These are phyloP conservation scores for Candoia aspera DNA, from an alignment of 2,113 vertebrate genomes.

Conservation along the genomic window DNA sequence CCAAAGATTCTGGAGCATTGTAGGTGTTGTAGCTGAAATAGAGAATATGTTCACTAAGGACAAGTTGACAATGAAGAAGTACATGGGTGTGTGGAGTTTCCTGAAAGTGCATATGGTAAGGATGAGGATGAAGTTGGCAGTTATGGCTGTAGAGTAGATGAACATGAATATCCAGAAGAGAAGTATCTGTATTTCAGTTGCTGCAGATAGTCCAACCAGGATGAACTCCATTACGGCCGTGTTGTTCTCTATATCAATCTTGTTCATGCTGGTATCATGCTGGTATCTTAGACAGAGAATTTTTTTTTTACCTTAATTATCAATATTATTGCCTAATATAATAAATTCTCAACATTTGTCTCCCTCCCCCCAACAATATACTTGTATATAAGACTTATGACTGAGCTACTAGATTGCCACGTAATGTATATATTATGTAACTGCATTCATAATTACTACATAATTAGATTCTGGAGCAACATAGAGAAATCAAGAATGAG, in stretches of 20 bases:
- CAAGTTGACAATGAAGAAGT: not conserved
- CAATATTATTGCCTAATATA: too few relatives aligned
- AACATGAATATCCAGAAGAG: conserved; percentile 24
- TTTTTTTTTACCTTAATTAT: too few relatives aligned
- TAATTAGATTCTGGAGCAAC: too few relatives aligned
- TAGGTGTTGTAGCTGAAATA: conserved; percentile 48
- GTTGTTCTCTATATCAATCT: not conserved
- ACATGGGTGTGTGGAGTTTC: conserved; percentile 20
- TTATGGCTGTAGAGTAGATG: not conserved
- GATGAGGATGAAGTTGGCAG: conserved; percentile 22
- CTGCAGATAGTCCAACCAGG: not conserved
- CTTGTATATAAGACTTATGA: too few relatives aligned
- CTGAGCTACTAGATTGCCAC: too few relatives aligned
- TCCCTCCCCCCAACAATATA: too few relatives aligned
- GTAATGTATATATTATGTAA: too few relatives aligned
- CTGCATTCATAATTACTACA: too few relatives aligned
- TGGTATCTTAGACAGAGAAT: not conserved
- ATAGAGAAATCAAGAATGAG: too few relatives aligned
- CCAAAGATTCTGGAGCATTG: conserved; percentile 41
- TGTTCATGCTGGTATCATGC: not conserved
- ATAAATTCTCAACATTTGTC: too few relatives aligned
- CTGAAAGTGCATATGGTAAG: not conserved
- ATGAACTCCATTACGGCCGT: not conserved
- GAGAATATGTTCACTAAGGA: conserved; percentile 28
- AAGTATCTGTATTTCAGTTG: not conserved